Conservation (phyloP, 2,888 invertebrate genomes). For the Aphodius granarius region DNA sequence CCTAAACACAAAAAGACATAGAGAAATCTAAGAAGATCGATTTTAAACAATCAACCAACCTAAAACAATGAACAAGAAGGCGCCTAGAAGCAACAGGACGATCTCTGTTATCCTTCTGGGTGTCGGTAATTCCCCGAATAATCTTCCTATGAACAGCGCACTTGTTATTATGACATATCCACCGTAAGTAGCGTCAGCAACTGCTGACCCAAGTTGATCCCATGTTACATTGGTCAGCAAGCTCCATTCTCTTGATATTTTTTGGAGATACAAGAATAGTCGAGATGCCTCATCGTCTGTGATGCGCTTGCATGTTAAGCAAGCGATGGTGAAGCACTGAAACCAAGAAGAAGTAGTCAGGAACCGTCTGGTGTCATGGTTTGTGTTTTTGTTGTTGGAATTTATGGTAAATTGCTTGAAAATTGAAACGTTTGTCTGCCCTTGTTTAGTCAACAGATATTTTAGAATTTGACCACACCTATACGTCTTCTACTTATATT, state of each 20-base stretch:
- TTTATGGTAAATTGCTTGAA: too few relatives aligned
- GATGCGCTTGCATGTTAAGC: constrained; percentile 69
- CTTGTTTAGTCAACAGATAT: too few relatives aligned
- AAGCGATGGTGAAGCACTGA: constrained; percentile 68
- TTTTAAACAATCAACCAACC: constrained; percentile 53
- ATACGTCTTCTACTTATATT: too few relatives aligned
- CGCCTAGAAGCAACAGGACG: constrained; percentile 70
- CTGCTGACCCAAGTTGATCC: constrained; percentile 69
- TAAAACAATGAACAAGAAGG: constrained; percentile 68
- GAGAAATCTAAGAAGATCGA: neutral
- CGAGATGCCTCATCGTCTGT: constrained; percentile 73
- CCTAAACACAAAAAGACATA: constrained; percentile 51
- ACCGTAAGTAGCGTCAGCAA: constrained; percentile 68
- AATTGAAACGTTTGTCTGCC: too few relatives aligned
- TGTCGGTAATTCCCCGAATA: constrained; percentile 66
- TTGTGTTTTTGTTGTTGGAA: too few relatives aligned
- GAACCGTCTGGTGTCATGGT: too few relatives aligned
- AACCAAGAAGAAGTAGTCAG: constrained; percentile 29
- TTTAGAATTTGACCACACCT: neutral
- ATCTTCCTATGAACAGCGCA: constrained; percentile 66
- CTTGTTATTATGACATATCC: constrained; percentile 72
- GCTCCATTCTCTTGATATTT: constrained; percentile 74
- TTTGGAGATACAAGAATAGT: constrained; percentile 68
- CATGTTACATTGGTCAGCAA: constrained; percentile 73
- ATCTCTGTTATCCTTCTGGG: constrained; percentile 66